Evolutionary conservation across 2,113 vertebrate species (phyloP).

Genomic region (Notarius quadriscutis): DNA sequence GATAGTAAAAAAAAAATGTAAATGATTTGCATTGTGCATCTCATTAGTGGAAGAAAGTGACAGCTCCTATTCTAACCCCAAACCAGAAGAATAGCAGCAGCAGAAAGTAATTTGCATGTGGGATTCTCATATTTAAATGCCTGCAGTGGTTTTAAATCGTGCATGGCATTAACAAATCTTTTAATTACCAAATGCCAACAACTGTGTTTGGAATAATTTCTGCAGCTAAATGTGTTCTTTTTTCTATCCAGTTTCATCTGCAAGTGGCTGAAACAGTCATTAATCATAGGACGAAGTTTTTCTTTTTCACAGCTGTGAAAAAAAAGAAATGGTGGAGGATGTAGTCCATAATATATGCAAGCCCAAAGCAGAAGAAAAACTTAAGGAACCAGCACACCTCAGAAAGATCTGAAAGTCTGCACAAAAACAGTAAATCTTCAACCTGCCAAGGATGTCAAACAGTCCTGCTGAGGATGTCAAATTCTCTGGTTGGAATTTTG

Average conservation of each 20-base stretch:
- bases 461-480: not conserved
- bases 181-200: conserved; percentile 77
- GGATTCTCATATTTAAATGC: conserved; percentile 69
- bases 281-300: conserved; percentile 57
- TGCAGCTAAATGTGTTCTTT: conserved; percentile 60
- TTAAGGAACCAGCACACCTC: not conserved
- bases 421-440: not conserved
- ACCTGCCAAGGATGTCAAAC: not conserved
- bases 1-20: conserved; percentile 71
- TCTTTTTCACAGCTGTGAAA: conserved; percentile 16
- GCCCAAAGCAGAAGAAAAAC: not conserved
- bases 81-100: conserved; percentile 58
- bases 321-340: not conserved
- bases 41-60: conserved; percentile 68
- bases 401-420: not conserved
- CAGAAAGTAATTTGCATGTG: conserved; percentile 72
- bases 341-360: not conserved
- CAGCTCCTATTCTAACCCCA: conserved; percentile 66
- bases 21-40: conserved; percentile 70
- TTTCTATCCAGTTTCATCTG: conserved; percentile 46
- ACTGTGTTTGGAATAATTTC: conserved; percentile 66
- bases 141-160: conserved; percentile 72
- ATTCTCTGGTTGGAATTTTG: not conserved
- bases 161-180: conserved; percentile 72
- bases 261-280: conserved; percentile 19